phyloP scores from a whole-genome alignment of 1,140 invertebrate species.

The Drosophila parabipectinata region DNA sequence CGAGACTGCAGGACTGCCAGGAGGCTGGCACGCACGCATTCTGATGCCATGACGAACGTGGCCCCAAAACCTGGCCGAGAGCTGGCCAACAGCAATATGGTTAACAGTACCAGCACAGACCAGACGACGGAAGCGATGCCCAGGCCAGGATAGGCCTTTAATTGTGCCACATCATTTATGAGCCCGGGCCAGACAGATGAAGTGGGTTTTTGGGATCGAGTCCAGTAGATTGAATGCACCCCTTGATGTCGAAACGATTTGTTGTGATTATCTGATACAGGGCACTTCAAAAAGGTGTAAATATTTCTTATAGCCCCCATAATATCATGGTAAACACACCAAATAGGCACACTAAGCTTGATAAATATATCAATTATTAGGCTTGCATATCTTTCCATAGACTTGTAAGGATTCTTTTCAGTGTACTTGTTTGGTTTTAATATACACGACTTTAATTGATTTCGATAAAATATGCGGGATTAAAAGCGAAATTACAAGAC shows the following conservation, averaged over 20 bases:
- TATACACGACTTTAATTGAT: conserved; percentile 26
- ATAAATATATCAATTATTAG: no score
- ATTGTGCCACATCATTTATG: conserved; percentile 76
- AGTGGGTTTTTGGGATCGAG: conserved; percentile 33
- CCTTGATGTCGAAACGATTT: conserved; percentile 19
- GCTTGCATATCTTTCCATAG: no score
- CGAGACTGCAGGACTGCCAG: conserved; percentile 15
- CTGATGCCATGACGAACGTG: conserved; percentile 75
- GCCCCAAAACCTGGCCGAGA: conserved; percentile 46
- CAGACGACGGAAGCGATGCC: conserved; percentile 42
- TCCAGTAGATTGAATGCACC: conserved; percentile 24
- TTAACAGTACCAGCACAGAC: conserved; percentile 50
- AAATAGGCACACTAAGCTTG: no score
- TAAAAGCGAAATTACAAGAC: conserved; percentile 20
- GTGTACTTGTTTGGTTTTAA: background rate
- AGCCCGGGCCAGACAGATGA: conserved; percentile 21
- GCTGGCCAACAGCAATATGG: conserved; percentile 67
- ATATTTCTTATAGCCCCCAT: background rate
- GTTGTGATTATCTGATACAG: conserved; percentile 26
- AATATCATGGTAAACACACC: no score
- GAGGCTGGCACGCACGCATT: conserved; percentile 69
- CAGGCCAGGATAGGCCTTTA: conserved; percentile 50
- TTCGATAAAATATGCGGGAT: conserved; percentile 33
- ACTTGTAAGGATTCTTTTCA: background rate
- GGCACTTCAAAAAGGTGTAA: conserved; percentile 3